Evolutionary conservation across 1,140 invertebrate species (phyloP).

Genomic region (Chrysomallon squamiferum): DNA sequence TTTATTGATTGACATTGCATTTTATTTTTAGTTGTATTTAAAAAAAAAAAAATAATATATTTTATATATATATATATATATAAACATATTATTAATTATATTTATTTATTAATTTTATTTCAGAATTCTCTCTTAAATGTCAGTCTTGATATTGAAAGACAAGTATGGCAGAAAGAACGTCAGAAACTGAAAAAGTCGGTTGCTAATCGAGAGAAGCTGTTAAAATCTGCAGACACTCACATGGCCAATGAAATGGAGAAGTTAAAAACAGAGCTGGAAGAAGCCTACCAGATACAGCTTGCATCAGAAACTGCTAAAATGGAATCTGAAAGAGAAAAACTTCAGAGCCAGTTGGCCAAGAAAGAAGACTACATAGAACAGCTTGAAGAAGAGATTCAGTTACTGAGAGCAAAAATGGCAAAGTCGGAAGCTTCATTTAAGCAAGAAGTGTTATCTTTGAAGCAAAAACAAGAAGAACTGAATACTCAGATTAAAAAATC

Average conservation of each 20-base stretch:
- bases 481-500: constrained; percentile 15
- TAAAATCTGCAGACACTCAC: constrained; percentile 41
- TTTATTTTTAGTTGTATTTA: too few relatives aligned
- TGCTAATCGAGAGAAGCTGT: constrained; percentile 29
- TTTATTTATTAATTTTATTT: too few relatives aligned
- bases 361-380: constrained; percentile 19
- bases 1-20: too few relatives aligned
- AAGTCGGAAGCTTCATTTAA: constrained; percentile 21
- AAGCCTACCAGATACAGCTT: constrained; percentile 21
- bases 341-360: background rate
- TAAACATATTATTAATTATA: too few relatives aligned
- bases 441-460: constrained; percentile 21
- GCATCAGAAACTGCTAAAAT: constrained; percentile 2
- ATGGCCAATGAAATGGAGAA: constrained; percentile 37
- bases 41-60: too few relatives aligned
- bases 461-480: constrained; percentile 25
- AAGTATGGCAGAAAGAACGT: constrained; percentile 9
- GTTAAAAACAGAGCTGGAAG: constrained; percentile 26
- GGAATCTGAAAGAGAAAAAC: constrained; percentile 11
- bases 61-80: too few relatives aligned
- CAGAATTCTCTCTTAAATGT: background rate
- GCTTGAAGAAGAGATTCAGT: constrained; percentile 11
- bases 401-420: constrained; percentile 7
- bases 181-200: constrained; percentile 28
- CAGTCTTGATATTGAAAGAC: background rate